Base-by-base conservation (phyloP, 2,797 vertebrate genomes). In the Sebastes minor region DNA sequence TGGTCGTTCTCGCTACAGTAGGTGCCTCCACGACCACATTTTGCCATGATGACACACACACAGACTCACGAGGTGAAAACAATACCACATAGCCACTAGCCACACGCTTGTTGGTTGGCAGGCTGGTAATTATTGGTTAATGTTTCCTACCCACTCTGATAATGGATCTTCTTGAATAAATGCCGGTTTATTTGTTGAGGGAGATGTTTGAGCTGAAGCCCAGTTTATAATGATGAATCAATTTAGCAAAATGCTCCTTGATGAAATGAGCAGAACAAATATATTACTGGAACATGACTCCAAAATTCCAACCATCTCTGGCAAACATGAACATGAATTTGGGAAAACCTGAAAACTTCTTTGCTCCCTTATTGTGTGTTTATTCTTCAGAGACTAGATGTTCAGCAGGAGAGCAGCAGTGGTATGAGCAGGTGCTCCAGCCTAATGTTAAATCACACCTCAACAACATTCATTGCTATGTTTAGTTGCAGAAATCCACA, bases 121-220 rank as follows among this genome's bases (percentile, higher is more conserved):
- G 46, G 18, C 46, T 49, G 18, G 46, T 49, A 49, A 49, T 49
- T 49, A 49, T 49, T 32, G 28, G 35, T 64, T 63, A 28, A 60
- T 59, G 55, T 52, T 78, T 56, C 25, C 20, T 28, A 28, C 12
- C 2, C 13, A 27, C 3, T 59, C 65, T 46, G n/a, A 71, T 56
- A 74, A 74, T 3, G 27, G 56, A 28, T 35, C 5, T 14, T 2
- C 30, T 8, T 55, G 22, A 70, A 74, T 74, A 72, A 68, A 78
- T 30, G 3, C 73, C 32, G 56, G 53, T 72, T 77, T 81, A 71
- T 82, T 84, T 78, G 25, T 30, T 76, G 32, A 83, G 74, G 13
- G 52, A 61, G 46, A 69, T 38, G 55, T 62, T 67, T 74, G 69
- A 65, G n/a, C 25, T 28, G 52, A 67, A 71, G 76, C 49, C 67